Evolutionary conservation across 2,888 invertebrate species (phyloP), one percentile per base, ranked within the genome.

Genomic region (Drosophila putrida): DNA sequence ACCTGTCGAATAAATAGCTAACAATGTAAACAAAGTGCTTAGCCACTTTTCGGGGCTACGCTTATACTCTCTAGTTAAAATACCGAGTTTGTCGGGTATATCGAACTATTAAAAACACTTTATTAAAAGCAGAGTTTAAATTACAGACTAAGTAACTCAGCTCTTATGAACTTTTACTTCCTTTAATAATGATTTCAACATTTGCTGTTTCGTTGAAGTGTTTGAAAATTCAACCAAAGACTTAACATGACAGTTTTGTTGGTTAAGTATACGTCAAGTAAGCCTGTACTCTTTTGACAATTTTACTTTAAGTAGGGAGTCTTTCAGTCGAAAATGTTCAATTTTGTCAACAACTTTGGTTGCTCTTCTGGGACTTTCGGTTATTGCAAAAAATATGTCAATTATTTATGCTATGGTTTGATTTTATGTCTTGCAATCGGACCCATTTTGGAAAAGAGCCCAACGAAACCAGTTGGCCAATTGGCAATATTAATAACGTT

Each of bases 11-110:
- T 72, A 80, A 78, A 75, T 72, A 61, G 68, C 71, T 62, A 75
- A 79, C 75, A 77, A 80, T 71, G 77, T 71, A 60, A 80, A 71
- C 80, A 84, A 75, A 85, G 62, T 60, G 71, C 76, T 76, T 72
- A 65, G 67, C 69, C 75, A 70, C 53, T 69, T 70, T 43, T 71
- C 51, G 49, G 49, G 58, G 57, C 13, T 46, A 54, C 54, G 25
- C 20, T 25, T n/a, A 68, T 61, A 68, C 73, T 50, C 35, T 55
- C 46, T 43, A 47, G 9, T 25, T 13, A 39, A 9, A 20, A 4
- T 6, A 0, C 0, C 0, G 0, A 33, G 15, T 1, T 0, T 6
- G 5, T 6, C 20, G 6, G 31, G 20, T 8, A 33, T 13, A 9
- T 0, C 3, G 9, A 25, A 2, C 20, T 20, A 20, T 20, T 20